Base-by-base conservation (phyloP, 2,797 vertebrate species). In the Lateolabrax maculatus region DNA sequence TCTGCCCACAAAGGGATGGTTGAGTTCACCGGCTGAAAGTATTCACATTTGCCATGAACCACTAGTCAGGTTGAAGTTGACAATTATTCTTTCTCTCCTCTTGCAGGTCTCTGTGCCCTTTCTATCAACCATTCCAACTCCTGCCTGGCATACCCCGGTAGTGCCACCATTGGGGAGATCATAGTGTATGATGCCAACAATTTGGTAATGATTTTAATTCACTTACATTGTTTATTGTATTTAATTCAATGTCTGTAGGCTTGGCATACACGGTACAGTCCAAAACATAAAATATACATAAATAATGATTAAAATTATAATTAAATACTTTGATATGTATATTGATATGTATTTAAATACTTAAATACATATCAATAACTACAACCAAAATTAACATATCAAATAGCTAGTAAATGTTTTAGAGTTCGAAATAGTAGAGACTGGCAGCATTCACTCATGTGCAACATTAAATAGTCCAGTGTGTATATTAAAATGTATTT, bases 91-190 rank as follows among this genome's bases (percentile, higher is more conserved):
- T 10, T 41, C 8, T 77, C 5, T 46, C 71, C 4, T 62, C 3
- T 55, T n/a, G 6, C 91, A 99, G 97, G 98, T 92, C 96, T 99
- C 29, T 99, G 97, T 5, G 97, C 97, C 86, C 97, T 99, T 55
- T 98, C 98, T 18, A 96, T 96, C 92, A 97, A 96, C 91, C 97
- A 98, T 95, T 97, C 97, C 95, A 98, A 97, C 93, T 99, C 97
- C 25, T 98, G 96, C 92, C 91, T 99, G 93, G 97, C 97, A 7
- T 98, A 98, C 73, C 98, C 98, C 3, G 97, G 97, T 89, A 98
- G 97, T 7, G 90, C 93, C 74, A 95, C 94, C 46, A 95, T 96
- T 6, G 98, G 98, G 27, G 97, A 98, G 93, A 97, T 98, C 58
- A 92, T 95, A 10, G 91, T 99, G 78, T 98, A 98, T 9, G 97